Evolutionary conservation across 2,113 vertebrate genomes (phyloP).

Genomic region (Tragelaphus buxtoni): DNA sequence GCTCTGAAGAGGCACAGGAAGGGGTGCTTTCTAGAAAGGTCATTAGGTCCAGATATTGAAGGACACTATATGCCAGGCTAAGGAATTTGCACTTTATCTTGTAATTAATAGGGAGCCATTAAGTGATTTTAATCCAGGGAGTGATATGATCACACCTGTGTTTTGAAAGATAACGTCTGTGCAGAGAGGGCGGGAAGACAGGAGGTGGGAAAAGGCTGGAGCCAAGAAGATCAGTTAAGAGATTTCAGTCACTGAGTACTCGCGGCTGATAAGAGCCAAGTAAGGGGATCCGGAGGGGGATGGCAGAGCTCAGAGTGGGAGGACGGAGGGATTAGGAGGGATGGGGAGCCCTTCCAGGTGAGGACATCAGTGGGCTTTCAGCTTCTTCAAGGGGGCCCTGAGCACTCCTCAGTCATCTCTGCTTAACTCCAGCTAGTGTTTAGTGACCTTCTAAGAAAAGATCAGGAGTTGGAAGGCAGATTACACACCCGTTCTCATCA

Average conservation of each 20-base stretch:
- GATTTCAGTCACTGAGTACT: background rate
- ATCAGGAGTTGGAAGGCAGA: background rate
- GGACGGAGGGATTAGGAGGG: background rate
- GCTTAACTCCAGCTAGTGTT: background rate
- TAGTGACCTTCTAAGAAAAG: background rate
- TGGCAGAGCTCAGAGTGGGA: background rate
- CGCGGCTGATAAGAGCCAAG: background rate
- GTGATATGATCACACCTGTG: conserved; percentile 33
- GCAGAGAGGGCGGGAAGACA: background rate
- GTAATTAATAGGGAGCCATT: conserved; percentile 58
- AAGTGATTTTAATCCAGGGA: conserved; percentile 49
- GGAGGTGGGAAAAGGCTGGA: background rate
- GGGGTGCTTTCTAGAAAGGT: background rate
- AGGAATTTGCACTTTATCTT: conserved; percentile 55
- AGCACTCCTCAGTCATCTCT: background rate
- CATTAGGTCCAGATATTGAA: conserved; percentile 4
- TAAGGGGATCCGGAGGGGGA: background rate
- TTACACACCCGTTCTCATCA: background rate
- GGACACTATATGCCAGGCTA: conserved; percentile 12
- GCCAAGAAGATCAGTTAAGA: conserved; percentile 27
- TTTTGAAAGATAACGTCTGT: conserved; percentile 28
- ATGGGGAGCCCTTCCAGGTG: background rate
- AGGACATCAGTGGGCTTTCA: background rate
- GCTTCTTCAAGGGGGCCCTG: background rate
- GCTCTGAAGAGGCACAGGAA: background rate